A percentile compares a stretch with the other conserved stretches of the same genome.
These are phyloP conservation scores for Calcarius lapponicus DNA, from an alignment of 2,797 vertebrate genomes.

Conservation along the genomic window DNA sequence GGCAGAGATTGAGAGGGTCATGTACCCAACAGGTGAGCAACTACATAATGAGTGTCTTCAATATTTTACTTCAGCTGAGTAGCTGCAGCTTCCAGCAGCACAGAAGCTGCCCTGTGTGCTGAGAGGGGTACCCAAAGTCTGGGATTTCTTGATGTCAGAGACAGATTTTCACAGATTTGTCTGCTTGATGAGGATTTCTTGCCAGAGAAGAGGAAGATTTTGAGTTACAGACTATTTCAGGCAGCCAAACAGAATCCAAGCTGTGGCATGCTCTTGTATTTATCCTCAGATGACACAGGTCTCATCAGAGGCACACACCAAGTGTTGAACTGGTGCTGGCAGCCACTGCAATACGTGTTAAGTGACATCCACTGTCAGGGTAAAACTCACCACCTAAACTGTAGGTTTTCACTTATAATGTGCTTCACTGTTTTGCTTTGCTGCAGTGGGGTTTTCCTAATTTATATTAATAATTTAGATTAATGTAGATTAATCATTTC, in stretches of 20 bases:
- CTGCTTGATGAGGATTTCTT: background rate
- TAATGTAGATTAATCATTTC: background rate
- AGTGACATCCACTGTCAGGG: background rate
- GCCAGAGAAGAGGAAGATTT: background rate
- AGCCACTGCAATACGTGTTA: background rate
- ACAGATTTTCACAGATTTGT: background rate
- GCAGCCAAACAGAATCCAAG: background rate
- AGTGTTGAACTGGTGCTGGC: background rate
- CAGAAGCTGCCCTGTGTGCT: background rate
- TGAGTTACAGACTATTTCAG: background rate
- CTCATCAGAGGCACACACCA: background rate
- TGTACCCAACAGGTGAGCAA: conserved; percentile 13
- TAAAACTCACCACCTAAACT: background rate
- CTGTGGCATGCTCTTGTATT: background rate
- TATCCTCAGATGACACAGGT: background rate
- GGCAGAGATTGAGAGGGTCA: conserved; percentile 34
- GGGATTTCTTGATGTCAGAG: background rate
- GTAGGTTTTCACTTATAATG: background rate
- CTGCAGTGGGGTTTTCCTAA: background rate
- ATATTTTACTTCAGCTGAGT: background rate
- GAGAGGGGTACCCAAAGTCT: background rate
- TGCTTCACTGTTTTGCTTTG: background rate
- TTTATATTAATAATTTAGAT: background rate
- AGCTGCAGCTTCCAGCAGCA: background rate
- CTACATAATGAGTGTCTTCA: background rate